phyloP scores from a whole-genome alignment of 2,888 invertebrate genomes.

The Netelia virgata region DNA sequence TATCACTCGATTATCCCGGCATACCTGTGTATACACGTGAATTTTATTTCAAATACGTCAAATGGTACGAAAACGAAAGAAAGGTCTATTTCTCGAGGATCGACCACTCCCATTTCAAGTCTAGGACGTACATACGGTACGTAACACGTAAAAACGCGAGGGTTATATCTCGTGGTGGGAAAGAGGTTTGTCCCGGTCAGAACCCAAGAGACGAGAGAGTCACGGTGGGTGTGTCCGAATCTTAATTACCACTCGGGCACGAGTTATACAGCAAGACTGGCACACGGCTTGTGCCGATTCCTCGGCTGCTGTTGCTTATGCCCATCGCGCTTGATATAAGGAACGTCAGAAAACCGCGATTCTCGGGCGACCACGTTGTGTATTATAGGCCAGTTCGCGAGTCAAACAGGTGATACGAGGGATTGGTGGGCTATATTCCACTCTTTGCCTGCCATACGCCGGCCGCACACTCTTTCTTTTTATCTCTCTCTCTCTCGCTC shows the following conservation, averaged over 20 bases:
- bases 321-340: conserved; percentile 80
- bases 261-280: conserved; percentile 60
- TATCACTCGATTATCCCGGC: not conserved
- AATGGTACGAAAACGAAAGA: conserved; percentile 36
- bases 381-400: conserved; percentile 64
- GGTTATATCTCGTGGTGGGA: conserved; percentile 40
- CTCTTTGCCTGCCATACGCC: conserved; percentile 56
- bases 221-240: conserved; percentile 84
- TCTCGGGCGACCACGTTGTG: conserved; percentile 62
- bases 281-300: conserved; percentile 57
- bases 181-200: conserved; percentile 74
- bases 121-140: conserved; percentile 67
- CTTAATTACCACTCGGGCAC: conserved; percentile 81
- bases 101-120: conserved; percentile 80
- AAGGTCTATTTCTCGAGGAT: conserved; percentile 67
- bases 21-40: not conserved
- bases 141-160: conserved; percentile 24
- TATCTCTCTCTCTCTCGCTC: too few species aligned
- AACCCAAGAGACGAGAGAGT: conserved; percentile 82
- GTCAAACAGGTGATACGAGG: conserved; percentile 58
- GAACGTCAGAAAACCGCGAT: conserved; percentile 73
- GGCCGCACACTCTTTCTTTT: conserved; percentile 59
- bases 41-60: conserved; percentile 22
- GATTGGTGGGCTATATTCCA: conserved; percentile 50
- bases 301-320: conserved; percentile 65